Conservation (phyloP, 2,113 vertebrate genomes). For the Elanoides forficatus region DNA sequence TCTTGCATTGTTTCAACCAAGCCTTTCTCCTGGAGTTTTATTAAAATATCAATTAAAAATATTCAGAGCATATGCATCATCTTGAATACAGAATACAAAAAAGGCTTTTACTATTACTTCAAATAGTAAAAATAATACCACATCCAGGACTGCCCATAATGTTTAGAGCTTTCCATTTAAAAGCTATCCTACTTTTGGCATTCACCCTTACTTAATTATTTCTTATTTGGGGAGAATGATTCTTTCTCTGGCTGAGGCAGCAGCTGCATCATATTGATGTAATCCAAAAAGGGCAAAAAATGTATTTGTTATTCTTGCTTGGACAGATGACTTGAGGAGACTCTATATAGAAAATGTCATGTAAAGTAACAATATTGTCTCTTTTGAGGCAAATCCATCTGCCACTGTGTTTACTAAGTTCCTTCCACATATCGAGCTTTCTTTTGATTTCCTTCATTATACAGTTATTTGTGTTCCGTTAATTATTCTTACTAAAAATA, state of each 20-base stretch:
- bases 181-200: neutral
- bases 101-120: neutral
- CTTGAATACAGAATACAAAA: neutral
- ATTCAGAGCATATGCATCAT: neutral
- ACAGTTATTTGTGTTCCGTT: neutral
- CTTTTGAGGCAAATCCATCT: neutral
- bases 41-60: conserved; percentile 11
- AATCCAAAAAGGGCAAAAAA: neutral
- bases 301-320: neutral
- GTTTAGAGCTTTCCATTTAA: conserved; percentile 7
- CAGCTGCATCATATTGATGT: neutral
- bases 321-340: neutral
- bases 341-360: neutral
- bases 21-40: neutral
- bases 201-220: conserved; percentile 11
- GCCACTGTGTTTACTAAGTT: neutral
- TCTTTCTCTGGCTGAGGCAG: neutral
- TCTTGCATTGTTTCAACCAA: neutral
- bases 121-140: neutral
- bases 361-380: neutral
- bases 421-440: neutral
- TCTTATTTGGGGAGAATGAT: neutral
- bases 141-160: neutral
- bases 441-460: neutral
- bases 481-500: neutral